Evolutionary conservation across 1,140 invertebrate species (phyloP).

Genomic region (Cydia splendana): DNA sequence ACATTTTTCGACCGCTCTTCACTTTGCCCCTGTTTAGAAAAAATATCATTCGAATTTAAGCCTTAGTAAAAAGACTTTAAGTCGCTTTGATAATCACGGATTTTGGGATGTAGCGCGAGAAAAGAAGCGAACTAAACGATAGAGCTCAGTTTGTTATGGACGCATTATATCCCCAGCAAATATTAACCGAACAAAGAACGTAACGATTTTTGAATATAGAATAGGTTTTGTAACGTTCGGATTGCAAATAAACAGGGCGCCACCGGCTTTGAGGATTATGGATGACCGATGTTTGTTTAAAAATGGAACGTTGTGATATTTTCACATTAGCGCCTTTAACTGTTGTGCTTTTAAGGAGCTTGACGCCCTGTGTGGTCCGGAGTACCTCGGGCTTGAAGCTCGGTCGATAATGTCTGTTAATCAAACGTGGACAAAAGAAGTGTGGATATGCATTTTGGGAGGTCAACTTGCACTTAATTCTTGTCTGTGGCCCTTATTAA

Average conservation of each 20-base stretch:
- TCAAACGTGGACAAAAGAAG: background rate
- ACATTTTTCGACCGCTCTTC: background rate
- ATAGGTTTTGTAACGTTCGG: slow-evolving; percentile 58
- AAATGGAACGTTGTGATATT: slow-evolving; percentile 69
- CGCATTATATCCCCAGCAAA: slow-evolving; percentile 66
- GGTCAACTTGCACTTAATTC: background rate
- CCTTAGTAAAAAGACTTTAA: background rate
- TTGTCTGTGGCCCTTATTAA: too few relatives aligned
- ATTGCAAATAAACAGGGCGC: slow-evolving; percentile 58
- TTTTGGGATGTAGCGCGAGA: slow-evolving; percentile 9
- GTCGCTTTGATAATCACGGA: background rate
- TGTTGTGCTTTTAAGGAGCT: slow-evolving; percentile 67
- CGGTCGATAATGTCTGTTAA: slow-evolving; percentile 19
- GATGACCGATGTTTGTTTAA: slow-evolving; percentile 69
- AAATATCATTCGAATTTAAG: background rate
- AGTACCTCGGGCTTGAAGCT: background rate
- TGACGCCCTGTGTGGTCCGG: slow-evolving; percentile 66
- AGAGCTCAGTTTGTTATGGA: slow-evolving; percentile 53
- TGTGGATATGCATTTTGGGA: background rate
- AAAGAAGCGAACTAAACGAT: slow-evolving; percentile 39
- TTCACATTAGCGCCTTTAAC: slow-evolving; percentile 77
- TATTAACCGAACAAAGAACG: slow-evolving; percentile 66
- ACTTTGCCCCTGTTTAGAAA: background rate
- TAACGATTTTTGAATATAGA: slow-evolving; percentile 64
- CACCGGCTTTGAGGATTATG: slow-evolving; percentile 66